These are phyloP conservation scores for Cisticola juncidis DNA, from an alignment of 2,113 vertebrate species.

Conservation along the genomic window DNA sequence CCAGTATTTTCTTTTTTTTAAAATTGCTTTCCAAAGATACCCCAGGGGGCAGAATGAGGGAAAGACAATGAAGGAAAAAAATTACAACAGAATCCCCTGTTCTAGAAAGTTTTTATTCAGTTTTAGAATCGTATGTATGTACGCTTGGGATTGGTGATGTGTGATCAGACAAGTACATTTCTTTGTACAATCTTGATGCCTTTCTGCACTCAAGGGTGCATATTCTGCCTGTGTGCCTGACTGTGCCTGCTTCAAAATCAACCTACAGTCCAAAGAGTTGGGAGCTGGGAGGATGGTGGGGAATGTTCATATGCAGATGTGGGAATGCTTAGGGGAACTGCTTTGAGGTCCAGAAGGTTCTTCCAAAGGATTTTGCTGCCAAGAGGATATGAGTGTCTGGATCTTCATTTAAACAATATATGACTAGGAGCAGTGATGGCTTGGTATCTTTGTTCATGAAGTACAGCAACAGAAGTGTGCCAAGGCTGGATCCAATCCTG, in stretches of 20 bases:
- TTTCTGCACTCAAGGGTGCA: not conserved
- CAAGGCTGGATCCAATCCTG: not conserved
- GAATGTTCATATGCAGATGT: not conserved
- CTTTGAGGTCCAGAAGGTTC: accelerated
- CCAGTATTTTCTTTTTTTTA: not conserved
- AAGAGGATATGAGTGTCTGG: not conserved
- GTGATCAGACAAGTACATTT: not conserved
- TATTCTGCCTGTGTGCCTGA: not conserved
- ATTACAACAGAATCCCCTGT: not conserved
- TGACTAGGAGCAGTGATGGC: not conserved
- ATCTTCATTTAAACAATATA: not conserved
- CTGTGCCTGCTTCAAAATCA: not conserved
- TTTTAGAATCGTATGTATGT: not conserved
- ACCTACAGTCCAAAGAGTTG: not conserved
- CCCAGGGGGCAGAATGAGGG: accelerated
- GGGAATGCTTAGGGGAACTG: not conserved
- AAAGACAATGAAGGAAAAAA: not conserved
- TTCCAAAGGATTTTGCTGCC: not conserved
- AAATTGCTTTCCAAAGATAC: not conserved
- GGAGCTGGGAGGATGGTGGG: not conserved
- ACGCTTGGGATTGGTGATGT: not conserved
- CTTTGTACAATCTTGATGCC: not conserved
- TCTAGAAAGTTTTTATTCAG: not conserved
- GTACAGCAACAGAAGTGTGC: not conserved
- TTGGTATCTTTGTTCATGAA: not conserved